Conservation (phyloP, 2,888 invertebrate genomes). For the Monoplex corrugatus region DNA sequence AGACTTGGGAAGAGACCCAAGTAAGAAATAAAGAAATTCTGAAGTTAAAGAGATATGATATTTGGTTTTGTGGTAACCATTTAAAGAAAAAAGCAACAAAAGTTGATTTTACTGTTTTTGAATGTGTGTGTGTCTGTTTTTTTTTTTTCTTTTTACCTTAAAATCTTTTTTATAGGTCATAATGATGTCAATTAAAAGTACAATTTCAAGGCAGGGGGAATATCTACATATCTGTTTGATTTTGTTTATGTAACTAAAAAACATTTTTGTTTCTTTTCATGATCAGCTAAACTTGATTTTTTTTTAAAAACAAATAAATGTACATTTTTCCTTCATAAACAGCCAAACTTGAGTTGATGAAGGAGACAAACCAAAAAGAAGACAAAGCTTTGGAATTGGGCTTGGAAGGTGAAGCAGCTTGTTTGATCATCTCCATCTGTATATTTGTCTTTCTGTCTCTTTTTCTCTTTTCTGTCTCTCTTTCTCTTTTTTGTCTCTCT, state of each 20-base stretch:
- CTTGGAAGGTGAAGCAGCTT: conserved; percentile 51
- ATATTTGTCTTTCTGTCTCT: too few species aligned
- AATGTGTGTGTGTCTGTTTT: too few species aligned
- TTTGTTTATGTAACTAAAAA: background rate
- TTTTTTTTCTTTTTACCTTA: too few species aligned
- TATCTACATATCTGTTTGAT: background rate
- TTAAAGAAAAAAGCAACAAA: too few species aligned
- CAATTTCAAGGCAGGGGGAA: too few species aligned
- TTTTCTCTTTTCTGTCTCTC: background rate
- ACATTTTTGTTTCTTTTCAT: background rate
- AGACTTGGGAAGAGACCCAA: too few species aligned
- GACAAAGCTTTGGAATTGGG: conserved; percentile 59
- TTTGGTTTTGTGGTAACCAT: too few species aligned
- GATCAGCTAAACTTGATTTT: conserved; percentile 73
- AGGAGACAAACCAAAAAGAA: conserved; percentile 72
- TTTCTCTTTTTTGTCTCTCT: background rate
- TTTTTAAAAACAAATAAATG: conserved; percentile 72
- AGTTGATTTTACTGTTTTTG: too few species aligned
- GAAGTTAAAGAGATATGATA: too few species aligned
- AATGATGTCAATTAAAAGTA: background rate
- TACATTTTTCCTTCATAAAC: too few species aligned
- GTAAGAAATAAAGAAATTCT: too few species aligned
- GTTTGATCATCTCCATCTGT: too few species aligned
- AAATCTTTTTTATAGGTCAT: background rate
- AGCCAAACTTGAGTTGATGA: conserved; percentile 75